Conservation (phyloP, 1,140 invertebrate species). For the Scaptomyza pallida region DNA sequence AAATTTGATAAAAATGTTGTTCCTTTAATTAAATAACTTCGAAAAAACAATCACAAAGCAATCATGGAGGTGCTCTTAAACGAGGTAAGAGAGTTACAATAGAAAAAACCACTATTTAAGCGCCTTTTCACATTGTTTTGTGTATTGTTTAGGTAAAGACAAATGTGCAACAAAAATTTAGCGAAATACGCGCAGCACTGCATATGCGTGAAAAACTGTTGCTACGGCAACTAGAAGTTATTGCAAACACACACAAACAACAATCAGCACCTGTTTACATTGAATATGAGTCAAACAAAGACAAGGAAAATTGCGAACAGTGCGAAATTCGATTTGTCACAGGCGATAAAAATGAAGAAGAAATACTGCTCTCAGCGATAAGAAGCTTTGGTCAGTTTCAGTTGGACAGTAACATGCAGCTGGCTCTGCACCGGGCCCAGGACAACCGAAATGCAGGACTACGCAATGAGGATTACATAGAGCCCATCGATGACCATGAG, state of each 20-base stretch:
- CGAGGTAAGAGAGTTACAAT: conserved; percentile 12
- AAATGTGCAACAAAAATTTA: conserved; percentile 84
- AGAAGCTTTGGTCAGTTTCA: conserved; percentile 85
- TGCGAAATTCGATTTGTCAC: conserved; percentile 78
- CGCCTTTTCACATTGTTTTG: not conserved
- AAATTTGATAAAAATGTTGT: conserved; percentile 21
- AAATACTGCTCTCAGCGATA: conserved; percentile 84
- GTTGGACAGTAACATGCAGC: conserved; percentile 75
- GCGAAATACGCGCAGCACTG: conserved; percentile 83
- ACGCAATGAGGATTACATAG: conserved; percentile 79
- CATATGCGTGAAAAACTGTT: conserved; percentile 85
- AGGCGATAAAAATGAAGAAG: conserved; percentile 63
- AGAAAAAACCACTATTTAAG: not conserved
- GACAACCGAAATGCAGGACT: conserved; percentile 61
- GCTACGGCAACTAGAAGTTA: conserved; percentile 85
- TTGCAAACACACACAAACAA: conserved; percentile 84
- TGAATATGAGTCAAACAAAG: conserved; percentile 20
- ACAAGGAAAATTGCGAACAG: conserved; percentile 17
- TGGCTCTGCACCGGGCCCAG: conserved; percentile 55
- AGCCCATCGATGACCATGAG: conserved; percentile 78
- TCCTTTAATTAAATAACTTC: not conserved
- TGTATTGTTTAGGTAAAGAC: conserved; percentile 83
- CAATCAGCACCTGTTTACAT: conserved; percentile 22
- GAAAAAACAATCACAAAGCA: not conserved
- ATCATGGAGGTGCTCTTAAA: conserved; percentile 33